Conservation (phyloP, 2,888 invertebrate genomes). For the Lasioglossum zephyrum region DNA sequence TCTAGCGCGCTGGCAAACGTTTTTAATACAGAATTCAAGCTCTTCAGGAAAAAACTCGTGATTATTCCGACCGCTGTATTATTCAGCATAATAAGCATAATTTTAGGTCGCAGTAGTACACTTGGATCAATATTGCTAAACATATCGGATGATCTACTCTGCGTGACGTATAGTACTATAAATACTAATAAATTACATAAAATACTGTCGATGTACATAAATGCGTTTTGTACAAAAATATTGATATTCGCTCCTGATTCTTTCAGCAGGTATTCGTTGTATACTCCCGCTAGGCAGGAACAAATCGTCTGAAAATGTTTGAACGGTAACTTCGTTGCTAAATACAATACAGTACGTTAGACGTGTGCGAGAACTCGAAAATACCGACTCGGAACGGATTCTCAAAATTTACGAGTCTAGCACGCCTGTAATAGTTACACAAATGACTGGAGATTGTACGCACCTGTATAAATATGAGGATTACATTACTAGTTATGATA, state of each 20-base stretch:
- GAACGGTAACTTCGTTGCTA: background rate
- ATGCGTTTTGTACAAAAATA: conserved; percentile 96
- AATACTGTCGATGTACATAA: conserved; percentile 97
- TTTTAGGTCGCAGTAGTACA: conserved; percentile 88
- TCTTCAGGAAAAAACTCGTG: conserved; percentile 96
- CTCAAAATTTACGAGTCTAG: background rate
- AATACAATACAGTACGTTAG: background rate
- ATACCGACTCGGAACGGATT: too few relatives aligned
- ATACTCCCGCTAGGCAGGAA: conserved; percentile 97
- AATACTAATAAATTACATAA: conserved; percentile 94
- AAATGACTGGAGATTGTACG: conserved; percentile 24
- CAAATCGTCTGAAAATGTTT: conserved; percentile 89
- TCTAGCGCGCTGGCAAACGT: conserved; percentile 98
- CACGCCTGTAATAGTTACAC: background rate
- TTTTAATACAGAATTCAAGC: conserved; percentile 97
- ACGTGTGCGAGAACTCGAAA: background rate
- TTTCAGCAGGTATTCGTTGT: conserved; percentile 97
- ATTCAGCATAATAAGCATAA: conserved; percentile 93
- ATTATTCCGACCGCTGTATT: conserved; percentile 96
- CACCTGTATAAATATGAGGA: conserved; percentile 85
- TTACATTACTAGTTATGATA: conserved; percentile 78
- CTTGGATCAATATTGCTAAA: conserved; percentile 86
- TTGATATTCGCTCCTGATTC: conserved; percentile 93
- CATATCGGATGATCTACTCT: conserved; percentile 88
- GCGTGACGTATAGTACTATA: conserved; percentile 83